Percentiles rank a stretch among this genome's conserved stretches.
Conservation (phyloP, 2,113 vertebrate genomes). For the Syrrhaptes paradoxus region DNA sequence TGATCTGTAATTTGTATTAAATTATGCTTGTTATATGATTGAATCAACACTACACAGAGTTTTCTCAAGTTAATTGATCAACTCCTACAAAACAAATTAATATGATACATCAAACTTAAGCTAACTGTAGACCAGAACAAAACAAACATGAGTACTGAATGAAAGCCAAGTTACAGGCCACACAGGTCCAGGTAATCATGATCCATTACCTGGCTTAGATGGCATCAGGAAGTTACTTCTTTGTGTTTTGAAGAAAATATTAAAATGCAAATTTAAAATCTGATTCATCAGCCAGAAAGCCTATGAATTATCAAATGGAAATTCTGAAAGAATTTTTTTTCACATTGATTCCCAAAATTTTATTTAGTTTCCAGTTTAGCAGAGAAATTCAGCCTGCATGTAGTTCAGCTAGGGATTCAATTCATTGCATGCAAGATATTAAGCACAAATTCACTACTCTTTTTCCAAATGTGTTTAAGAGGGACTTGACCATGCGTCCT, state of each 20-base stretch:
- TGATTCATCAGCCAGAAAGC: neutral
- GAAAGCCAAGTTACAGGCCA: neutral
- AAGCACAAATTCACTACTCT: neutral
- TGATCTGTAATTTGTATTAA: conserved; percentile 76
- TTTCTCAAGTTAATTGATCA: conserved; percentile 80
- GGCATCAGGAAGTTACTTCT: neutral
- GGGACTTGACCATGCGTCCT: neutral
- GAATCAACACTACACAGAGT: conserved; percentile 71
- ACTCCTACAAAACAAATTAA: conserved; percentile 73
- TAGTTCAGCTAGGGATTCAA: neutral
- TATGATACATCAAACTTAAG: conserved; percentile 68
- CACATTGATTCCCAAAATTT: neutral
- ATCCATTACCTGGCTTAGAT: neutral
- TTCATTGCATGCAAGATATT: neutral
- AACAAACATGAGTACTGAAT: neutral
- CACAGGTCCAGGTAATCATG: neutral
- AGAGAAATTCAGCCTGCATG: neutral
- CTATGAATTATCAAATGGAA: neutral
- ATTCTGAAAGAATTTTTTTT: neutral
- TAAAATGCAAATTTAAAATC: neutral
- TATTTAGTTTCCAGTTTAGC: neutral
- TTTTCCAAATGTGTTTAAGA: neutral
- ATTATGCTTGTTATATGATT: conserved; percentile 78
- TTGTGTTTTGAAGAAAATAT: neutral
- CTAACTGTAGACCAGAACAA: conserved; percentile 21